A percentile compares a stretch with the other conserved stretches of the same genome.
Evolutionary conservation across 2,888 invertebrate genomes (phyloP).

Genomic region (Ditylenchus weischeri): DNA sequence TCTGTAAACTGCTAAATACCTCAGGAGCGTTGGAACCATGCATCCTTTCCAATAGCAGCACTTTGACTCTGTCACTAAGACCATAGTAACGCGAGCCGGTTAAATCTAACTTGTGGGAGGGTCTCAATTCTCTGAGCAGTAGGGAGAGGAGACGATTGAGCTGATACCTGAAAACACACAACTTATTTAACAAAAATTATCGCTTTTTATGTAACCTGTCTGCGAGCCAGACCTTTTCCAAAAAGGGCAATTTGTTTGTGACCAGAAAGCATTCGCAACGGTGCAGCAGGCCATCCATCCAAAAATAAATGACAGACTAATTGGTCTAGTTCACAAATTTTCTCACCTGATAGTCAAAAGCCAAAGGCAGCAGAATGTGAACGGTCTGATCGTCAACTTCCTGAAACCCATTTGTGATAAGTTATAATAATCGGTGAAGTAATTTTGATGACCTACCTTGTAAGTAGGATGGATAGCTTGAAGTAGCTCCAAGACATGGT

Average conservation of each 20-base stretch:
- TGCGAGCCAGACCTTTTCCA: slow-evolving; percentile 59
- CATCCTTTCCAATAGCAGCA: slow-evolving; percentile 54
- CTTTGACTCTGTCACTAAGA: slow-evolving; percentile 57
- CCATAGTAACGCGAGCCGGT: slow-evolving; percentile 56
- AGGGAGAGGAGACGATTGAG: slow-evolving; percentile 55
- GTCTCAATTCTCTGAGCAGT: slow-evolving; percentile 55
- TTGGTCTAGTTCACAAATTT: neutral
- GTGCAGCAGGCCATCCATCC: slow-evolving; percentile 59
- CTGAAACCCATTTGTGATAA: neutral
- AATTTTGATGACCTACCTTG: slow-evolving; percentile 31
- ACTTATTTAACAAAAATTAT: too few relatives aligned
- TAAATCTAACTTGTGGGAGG: slow-evolving; percentile 53
- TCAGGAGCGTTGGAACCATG: slow-evolving; percentile 57
- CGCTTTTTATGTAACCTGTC: slow-evolving; percentile 37
- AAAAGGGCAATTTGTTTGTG: slow-evolving; percentile 53
- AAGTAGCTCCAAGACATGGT: slow-evolving; percentile 56
- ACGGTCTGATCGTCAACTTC: slow-evolving; percentile 56
- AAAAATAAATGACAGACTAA: slow-evolving; percentile 10
- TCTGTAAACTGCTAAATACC: slow-evolving; percentile 21
- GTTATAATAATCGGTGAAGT: neutral
- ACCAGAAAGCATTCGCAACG: slow-evolving; percentile 58
- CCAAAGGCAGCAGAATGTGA: slow-evolving; percentile 55
- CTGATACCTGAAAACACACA: slow-evolving; percentile 42
- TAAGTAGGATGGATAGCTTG: slow-evolving; percentile 58
- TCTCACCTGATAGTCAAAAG: slow-evolving; percentile 57